These are phyloP conservation scores for Phortica okadai DNA, from an alignment of 2,888 invertebrate species.

Conservation along the genomic window DNA sequence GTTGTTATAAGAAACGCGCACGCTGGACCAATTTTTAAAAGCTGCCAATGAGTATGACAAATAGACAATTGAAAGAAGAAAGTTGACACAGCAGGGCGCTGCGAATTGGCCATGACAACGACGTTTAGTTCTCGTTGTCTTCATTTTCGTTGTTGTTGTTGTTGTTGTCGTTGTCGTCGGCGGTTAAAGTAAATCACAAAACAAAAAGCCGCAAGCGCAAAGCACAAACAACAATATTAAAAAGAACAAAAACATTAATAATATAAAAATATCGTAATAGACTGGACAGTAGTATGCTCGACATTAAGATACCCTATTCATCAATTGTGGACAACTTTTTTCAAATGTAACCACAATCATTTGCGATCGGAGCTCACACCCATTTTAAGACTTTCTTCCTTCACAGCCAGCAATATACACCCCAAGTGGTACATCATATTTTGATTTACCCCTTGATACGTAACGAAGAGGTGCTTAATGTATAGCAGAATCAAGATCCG, in stretches of 20 bases:
- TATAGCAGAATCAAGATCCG: too few species aligned
- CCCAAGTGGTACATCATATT: too few species aligned
- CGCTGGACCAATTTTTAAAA: conserved; percentile 66
- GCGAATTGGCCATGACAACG: conserved; percentile 35
- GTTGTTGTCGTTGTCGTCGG: background rate
- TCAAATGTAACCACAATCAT: too few species aligned
- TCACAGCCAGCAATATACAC: too few species aligned
- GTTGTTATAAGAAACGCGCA: conserved; percentile 38
- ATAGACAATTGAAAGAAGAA: conserved; percentile 67
- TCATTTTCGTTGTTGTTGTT: background rate
- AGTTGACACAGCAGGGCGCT: conserved; percentile 51
- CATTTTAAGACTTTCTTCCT: too few species aligned
- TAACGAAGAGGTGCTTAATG: too few species aligned
- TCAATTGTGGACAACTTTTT: too few species aligned
- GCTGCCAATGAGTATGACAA: conserved; percentile 56
- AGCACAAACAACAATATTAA: conserved; percentile 7
- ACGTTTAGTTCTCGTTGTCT: conserved; percentile 22
- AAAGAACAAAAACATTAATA: conserved; percentile 25
- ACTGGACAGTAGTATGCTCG: too few species aligned
- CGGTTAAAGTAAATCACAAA: conserved; percentile 38
- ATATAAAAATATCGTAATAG: background rate
- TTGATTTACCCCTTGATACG: too few species aligned
- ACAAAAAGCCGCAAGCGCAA: conserved; percentile 49
- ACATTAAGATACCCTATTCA: too few species aligned
- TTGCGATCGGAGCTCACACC: too few species aligned